Conservation (phyloP, 2,797 vertebrate genomes). For the Squalus acanthias region DNA sequence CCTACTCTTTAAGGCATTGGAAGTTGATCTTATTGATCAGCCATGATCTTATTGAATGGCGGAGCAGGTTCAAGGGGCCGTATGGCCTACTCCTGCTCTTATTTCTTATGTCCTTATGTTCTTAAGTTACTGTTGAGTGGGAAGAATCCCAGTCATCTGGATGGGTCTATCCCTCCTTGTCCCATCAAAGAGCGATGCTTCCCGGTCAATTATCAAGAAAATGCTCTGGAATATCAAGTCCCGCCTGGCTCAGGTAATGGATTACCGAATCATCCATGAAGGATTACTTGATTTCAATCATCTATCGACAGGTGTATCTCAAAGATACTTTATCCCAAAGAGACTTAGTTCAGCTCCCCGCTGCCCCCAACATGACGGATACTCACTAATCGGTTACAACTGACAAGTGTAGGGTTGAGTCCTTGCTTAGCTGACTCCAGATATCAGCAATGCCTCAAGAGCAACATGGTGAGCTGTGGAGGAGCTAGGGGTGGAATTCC, state of each 20-base stretch:
- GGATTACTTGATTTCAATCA: too few species aligned
- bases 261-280: too few species aligned
- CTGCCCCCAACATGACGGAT: not conserved
- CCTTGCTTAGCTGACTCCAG: not conserved
- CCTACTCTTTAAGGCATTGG: too few species aligned
- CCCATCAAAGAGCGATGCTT: not conserved
- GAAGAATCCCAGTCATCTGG: not conserved
- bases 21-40: too few species aligned
- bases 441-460: not conserved
- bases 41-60: too few species aligned
- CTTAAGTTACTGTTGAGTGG: too few species aligned
- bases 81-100: too few species aligned
- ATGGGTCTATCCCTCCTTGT: not conserved
- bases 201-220: not conserved
- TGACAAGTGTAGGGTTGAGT: not conserved
- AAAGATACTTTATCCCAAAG: too few species aligned
- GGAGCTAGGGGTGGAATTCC: not conserved
- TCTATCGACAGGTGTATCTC: too few species aligned
- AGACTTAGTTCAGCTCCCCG: not conserved
- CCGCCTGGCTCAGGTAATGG: too few species aligned
- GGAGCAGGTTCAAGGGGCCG: too few species aligned
- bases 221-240: not conserved
- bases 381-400: not conserved
- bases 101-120: too few species aligned
- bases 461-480: not conserved